phyloP scores from a whole-genome alignment of 2,888 invertebrate genomes.

The Sminthurinus aureus region DNA sequence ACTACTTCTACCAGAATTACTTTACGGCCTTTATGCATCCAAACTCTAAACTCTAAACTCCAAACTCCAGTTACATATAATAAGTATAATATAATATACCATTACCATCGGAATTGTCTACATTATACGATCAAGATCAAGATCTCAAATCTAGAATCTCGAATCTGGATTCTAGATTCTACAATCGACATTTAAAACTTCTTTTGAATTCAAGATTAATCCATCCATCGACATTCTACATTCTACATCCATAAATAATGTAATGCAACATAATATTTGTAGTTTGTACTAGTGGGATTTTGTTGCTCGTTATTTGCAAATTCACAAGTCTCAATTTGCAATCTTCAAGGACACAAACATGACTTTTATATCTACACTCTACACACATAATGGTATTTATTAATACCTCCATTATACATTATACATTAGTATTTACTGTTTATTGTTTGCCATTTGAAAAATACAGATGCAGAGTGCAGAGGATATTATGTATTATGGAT shows the following conservation, averaged over 20 bases:
- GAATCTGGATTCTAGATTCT: too few species aligned
- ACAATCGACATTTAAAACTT: background rate
- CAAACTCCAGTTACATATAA: background rate
- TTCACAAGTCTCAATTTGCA: background rate
- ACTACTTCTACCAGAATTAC: background rate
- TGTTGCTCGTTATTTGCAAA: background rate
- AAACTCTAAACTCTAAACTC: background rate
- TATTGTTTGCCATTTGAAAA: too few species aligned
- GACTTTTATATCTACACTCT: too few species aligned
- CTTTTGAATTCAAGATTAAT: background rate
- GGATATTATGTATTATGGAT: too few species aligned
- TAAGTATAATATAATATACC: background rate
- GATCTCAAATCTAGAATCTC: too few species aligned
- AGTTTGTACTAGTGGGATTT: too few species aligned
- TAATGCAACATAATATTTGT: background rate
- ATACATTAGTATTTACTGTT: too few species aligned
- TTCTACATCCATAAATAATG: background rate
- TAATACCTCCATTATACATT: too few species aligned
- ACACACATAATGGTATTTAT: too few species aligned
- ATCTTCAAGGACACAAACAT: background rate
- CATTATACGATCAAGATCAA: too few species aligned
- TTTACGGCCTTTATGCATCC: background rate
- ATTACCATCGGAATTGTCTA: too few species aligned
- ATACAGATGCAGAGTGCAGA: too few species aligned
- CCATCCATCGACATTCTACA: background rate